A percentile compares a stretch with the other conserved stretches of the same genome.
These are phyloP conservation scores for Onthophagus taurus DNA, from an alignment of 1,140 invertebrate genomes.

Conservation along the genomic window DNA sequence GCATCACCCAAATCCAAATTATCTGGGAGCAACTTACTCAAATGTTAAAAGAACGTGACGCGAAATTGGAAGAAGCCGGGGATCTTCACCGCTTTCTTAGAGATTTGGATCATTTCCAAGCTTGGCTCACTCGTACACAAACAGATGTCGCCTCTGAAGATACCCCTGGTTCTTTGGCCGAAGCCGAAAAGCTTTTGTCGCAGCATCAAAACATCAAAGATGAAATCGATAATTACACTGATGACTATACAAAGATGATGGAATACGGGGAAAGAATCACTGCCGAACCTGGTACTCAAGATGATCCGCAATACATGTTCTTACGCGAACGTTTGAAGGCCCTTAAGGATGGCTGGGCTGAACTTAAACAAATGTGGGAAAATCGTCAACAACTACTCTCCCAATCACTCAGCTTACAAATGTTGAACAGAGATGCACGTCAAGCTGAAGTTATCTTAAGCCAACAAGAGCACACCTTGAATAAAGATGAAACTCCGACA, in stretches of 20 bases:
- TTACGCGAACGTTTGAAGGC: constrained; percentile 92
- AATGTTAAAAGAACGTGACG: constrained; percentile 95
- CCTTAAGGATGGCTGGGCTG: constrained; percentile 96
- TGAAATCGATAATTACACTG: constrained; percentile 97
- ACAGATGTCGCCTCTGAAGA: constrained; percentile 97
- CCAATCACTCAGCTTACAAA: constrained; percentile 88
- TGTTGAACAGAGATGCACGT: constrained; percentile 92
- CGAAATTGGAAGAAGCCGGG: constrained; percentile 96
- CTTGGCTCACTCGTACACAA: constrained; percentile 97
- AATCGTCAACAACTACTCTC: constrained; percentile 91
- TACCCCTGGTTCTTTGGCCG: constrained; percentile 88
- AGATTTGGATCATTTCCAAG: constrained; percentile 98
- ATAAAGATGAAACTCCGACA: constrained; percentile 79
- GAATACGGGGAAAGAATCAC: constrained; percentile 95
- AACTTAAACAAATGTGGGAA: constrained; percentile 99
- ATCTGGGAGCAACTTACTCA: constrained; percentile 96
- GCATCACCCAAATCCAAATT: constrained; percentile 76
- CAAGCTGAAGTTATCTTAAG: constrained; percentile 96
- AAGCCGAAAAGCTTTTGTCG: constrained; percentile 92
- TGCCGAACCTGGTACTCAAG: constrained; percentile 59
- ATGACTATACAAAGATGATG: constrained; percentile 99
- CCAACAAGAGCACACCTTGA: constrained; percentile 93
- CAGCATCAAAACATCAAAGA: constrained; percentile 97
- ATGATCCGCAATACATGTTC: constrained; percentile 99
- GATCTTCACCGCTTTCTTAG: constrained; percentile 97